phyloP scores from a whole-genome alignment of 1,140 invertebrate species.

The Dendroctonus valens region DNA sequence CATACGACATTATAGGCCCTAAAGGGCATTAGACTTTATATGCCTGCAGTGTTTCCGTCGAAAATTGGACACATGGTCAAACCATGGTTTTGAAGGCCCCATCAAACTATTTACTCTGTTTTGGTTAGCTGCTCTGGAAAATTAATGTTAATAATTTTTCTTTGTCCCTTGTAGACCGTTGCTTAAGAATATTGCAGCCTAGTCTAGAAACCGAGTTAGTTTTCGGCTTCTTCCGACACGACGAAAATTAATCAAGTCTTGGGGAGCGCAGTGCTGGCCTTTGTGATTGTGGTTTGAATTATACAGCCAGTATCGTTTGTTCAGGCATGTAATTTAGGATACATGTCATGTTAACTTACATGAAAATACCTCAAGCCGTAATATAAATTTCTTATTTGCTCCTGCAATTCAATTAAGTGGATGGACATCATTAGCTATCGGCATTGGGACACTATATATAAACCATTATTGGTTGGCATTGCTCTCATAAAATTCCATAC shows the following conservation, averaged over 20 bases:
- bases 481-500: too few relatives aligned
- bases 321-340: neutral
- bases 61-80: too few relatives aligned
- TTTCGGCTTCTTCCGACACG: constrained; percentile 8
- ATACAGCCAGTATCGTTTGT: constrained; percentile 1
- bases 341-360: neutral
- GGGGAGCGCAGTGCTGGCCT: neutral
- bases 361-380: too few relatives aligned
- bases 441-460: too few relatives aligned
- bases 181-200: constrained; percentile 6
- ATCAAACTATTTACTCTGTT: neutral
- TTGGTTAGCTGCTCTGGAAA: neutral
- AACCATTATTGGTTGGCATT: too few relatives aligned
- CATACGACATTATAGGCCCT: too few relatives aligned
- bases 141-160: neutral
- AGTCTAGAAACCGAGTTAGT: constrained; percentile 1
- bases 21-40: too few relatives aligned
- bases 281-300: constrained; percentile 7
- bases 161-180: neutral
- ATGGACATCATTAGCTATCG: too few relatives aligned
- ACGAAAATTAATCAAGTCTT: constrained; percentile 4
- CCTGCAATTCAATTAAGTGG: too few relatives aligned
- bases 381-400: too few relatives aligned
- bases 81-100: too few relatives aligned
- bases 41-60: too few relatives aligned